These are phyloP conservation scores for Lordiphosa andalusiaca DNA, from an alignment of 2,888 invertebrate genomes.

Conservation along the genomic window DNA sequence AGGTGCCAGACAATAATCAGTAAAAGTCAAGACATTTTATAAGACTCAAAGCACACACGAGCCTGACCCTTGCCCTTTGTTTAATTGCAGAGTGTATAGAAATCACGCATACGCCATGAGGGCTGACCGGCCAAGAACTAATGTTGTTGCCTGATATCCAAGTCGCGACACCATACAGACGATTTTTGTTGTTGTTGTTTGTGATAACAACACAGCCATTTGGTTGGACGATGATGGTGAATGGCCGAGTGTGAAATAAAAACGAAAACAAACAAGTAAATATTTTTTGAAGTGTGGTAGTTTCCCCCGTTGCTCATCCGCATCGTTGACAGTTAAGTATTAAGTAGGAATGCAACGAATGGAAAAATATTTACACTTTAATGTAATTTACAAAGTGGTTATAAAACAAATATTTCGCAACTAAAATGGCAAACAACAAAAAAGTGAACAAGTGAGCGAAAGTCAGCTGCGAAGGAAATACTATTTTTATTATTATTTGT, in stretches of 20 bases:
- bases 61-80: slow-evolving; percentile 16
- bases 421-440: slow-evolving; percentile 9
- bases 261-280: slow-evolving; percentile 4
- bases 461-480: no score
- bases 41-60: slow-evolving; percentile 29
- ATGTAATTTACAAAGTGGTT: slow-evolving; percentile 43
- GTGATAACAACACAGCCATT: slow-evolving; percentile 27
- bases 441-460: background rate
- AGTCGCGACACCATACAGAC: slow-evolving; percentile 12
- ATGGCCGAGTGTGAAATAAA: slow-evolving; percentile 25
- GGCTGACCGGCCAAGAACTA: background rate
- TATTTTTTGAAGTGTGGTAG: slow-evolving; percentile 15
- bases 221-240: slow-evolving; percentile 26
- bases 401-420: slow-evolving; percentile 22
- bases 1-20: slow-evolving; percentile 24
- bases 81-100: slow-evolving; percentile 15
- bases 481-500: no score
- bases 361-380: slow-evolving; percentile 52
- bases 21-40: slow-evolving; percentile 33
- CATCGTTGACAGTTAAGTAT: slow-evolving; percentile 15
- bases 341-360: slow-evolving; percentile 32
- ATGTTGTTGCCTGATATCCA: no score
- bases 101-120: slow-evolving; percentile 26
- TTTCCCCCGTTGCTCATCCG: slow-evolving; percentile 18
- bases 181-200: slow-evolving; percentile 14